A percentile compares a stretch with the other conserved stretches of the same genome.
phyloP scores from a whole-genome alignment of 2,797 vertebrate species.

The Trachurus trachurus region DNA sequence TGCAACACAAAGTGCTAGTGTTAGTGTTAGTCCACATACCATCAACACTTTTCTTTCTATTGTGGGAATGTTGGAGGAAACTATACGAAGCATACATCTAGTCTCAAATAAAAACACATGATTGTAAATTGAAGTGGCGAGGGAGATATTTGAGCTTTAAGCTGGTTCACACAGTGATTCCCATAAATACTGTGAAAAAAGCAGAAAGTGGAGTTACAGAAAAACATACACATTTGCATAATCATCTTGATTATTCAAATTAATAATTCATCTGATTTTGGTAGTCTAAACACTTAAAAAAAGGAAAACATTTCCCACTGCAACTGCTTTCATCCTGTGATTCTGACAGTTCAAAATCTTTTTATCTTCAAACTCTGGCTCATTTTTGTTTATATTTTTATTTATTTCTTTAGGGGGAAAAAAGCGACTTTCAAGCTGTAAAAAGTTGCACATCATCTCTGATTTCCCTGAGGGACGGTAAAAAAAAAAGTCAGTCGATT shows the following conservation, averaged over 20 bases:
- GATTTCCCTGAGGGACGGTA: constrained; percentile 9
- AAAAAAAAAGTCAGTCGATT: neutral
- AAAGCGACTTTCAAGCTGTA: neutral
- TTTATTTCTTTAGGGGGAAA: neutral
- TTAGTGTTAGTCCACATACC: neutral
- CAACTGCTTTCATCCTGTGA: neutral
- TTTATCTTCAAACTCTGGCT: neutral
- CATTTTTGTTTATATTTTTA: neutral
- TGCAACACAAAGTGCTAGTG: too few relatives aligned
- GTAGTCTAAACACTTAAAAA: neutral
- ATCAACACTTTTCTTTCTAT: neutral
- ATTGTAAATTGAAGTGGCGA: neutral
- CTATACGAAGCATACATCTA: neutral
- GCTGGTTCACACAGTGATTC: neutral
- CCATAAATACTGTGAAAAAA: neutral
- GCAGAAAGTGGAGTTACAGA: neutral
- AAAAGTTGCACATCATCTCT: neutral
- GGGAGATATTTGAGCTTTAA: neutral
- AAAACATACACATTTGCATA: neutral
- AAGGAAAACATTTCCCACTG: neutral
- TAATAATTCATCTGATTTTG: neutral
- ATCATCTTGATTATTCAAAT: neutral
- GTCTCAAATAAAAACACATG: neutral
- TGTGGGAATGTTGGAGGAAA: neutral
- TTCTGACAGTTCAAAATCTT: neutral